Evolutionary conservation across 53 echinoderm and acorn worm species (phyloP).

Genomic region (Antedon mediterranea): DNA sequence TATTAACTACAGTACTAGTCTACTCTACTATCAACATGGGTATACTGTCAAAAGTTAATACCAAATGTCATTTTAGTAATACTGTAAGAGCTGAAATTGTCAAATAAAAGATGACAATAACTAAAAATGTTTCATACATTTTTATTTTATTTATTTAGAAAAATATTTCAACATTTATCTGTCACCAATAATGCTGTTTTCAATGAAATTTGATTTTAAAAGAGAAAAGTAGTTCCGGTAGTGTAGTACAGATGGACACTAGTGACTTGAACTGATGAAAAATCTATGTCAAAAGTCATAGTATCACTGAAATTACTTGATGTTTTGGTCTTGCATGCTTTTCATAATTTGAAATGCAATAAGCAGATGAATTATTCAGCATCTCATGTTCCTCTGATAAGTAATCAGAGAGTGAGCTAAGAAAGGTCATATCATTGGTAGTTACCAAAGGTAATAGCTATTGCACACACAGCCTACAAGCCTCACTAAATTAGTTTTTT

Average conservation of each 20-base stretch:
- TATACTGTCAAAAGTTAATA: too few relatives aligned
- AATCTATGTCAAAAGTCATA: background rate
- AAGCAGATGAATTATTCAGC: background rate
- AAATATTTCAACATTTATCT: too few relatives aligned
- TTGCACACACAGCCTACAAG: background rate
- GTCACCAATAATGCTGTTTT: too few relatives aligned
- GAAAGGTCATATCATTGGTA: background rate
- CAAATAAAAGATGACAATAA: too few relatives aligned
- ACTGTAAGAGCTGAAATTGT: too few relatives aligned
- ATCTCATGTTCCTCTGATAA: background rate
- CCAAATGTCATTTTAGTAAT: too few relatives aligned
- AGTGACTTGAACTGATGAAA: background rate
- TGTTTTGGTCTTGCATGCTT: background rate
- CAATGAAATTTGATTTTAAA: background rate
- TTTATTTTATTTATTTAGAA: too few relatives aligned
- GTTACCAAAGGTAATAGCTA: background rate
- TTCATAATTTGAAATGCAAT: background rate
- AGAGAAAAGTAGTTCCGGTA: background rate
- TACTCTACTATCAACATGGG: too few relatives aligned
- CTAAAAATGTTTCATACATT: too few relatives aligned
- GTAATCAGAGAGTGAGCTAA: background rate
- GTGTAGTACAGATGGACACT: background rate
- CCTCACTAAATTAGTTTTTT: background rate
- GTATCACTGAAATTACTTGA: background rate
- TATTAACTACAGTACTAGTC: too few relatives aligned